Conservation (phyloP, 2,888 invertebrate genomes). For the Ophion ventricosus region DNA sequence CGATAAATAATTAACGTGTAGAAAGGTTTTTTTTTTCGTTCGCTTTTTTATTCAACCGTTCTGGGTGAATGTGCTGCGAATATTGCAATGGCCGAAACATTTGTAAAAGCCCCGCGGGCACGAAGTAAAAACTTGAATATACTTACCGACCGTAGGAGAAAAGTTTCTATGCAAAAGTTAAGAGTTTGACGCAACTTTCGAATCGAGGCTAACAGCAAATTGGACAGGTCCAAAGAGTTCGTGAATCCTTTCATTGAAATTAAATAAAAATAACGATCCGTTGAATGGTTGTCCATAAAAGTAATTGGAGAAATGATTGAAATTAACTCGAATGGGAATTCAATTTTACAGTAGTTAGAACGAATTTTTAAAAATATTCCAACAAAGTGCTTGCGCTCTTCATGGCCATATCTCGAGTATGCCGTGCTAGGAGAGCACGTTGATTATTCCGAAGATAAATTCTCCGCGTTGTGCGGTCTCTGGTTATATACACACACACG, state of each 20-base stretch:
- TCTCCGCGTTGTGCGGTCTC: constrained; percentile 1
- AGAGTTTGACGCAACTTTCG: no score
- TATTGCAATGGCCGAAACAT: no score
- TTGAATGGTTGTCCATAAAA: background rate
- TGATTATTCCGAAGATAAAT: constrained; percentile 1
- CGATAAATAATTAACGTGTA: background rate
- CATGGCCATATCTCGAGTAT: background rate
- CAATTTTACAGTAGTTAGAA: background rate
- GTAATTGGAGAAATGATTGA: background rate
- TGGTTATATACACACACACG: background rate
- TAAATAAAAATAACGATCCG: background rate
- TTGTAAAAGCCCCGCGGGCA: no score
- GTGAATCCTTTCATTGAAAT: no score
- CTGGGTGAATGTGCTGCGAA: no score
- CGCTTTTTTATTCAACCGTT: no score
- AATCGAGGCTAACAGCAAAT: no score
- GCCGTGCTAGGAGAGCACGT: background rate
- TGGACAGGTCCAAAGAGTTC: no score
- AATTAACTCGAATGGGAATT: background rate
- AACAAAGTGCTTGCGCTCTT: no score
- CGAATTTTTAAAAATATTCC: background rate
- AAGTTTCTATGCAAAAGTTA: no score
- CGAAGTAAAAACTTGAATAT: no score
- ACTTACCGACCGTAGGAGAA: no score
- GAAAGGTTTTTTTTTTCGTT: background rate